phyloP scores from a whole-genome alignment of 2,888 invertebrate genomes.

The Sylvicola cinctus region DNA sequence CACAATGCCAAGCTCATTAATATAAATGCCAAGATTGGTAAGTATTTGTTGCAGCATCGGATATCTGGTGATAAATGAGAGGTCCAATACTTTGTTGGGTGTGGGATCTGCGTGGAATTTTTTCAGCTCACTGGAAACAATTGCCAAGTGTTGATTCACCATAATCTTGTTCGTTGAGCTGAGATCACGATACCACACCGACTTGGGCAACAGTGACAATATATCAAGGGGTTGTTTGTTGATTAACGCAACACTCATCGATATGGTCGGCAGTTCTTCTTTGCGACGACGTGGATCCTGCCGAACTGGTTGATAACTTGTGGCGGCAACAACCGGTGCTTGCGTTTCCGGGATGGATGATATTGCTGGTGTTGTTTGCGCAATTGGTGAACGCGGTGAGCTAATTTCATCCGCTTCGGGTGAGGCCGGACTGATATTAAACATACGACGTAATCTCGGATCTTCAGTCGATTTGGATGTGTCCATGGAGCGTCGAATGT shows the following conservation, averaged over 20 bases:
- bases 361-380: constrained; percentile 23
- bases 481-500: constrained; percentile 49
- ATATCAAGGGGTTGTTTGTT: constrained; percentile 13
- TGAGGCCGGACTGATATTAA: constrained; percentile 44
- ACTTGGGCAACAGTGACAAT: constrained; percentile 41
- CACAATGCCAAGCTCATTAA: constrained; percentile 36
- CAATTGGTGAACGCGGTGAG: constrained; percentile 18
- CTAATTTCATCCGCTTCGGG: constrained; percentile 33
- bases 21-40: constrained; percentile 35
- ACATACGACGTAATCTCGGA: constrained; percentile 46
- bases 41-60: constrained; percentile 35
- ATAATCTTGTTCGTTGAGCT: constrained; percentile 51
- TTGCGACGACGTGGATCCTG: constrained; percentile 6
- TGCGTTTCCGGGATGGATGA: background rate
- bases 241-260: too few relatives aligned
- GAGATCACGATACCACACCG: constrained; percentile 47
- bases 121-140: constrained; percentile 37
- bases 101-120: constrained; percentile 36
- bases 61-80: constrained; percentile 30
- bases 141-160: constrained; percentile 44
- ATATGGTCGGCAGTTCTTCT: too few relatives aligned
- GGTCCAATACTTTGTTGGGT: constrained; percentile 32
- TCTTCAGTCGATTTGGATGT: constrained; percentile 46
- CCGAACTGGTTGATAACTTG: too few relatives aligned
- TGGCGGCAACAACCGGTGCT: too few relatives aligned